A percentile compares a stretch with the other conserved stretches of the same genome.
These are phyloP conservation scores for Alcedo atthis DNA, from an alignment of 2,797 vertebrate genomes.

Conservation along the genomic window DNA sequence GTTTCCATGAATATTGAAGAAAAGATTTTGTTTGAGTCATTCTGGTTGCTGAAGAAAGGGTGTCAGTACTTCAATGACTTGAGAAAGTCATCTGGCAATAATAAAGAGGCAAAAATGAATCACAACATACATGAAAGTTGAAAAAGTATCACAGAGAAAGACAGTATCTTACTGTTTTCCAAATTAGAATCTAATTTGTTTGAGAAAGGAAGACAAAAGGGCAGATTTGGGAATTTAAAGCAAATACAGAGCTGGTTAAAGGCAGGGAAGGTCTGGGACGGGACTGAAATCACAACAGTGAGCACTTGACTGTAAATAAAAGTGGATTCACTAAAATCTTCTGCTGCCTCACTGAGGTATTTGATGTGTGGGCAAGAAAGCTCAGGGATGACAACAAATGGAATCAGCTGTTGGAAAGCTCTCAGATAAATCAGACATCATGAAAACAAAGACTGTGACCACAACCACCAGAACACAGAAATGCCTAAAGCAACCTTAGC, in stretches of 20 bases:
- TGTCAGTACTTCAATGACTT: rapidly evolving
- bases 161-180: background rate
- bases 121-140: background rate
- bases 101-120: background rate
- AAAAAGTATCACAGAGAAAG: background rate
- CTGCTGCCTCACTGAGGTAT: background rate
- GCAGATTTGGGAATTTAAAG: background rate
- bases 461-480: background rate
- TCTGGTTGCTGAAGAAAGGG: background rate
- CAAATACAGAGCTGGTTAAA: background rate
- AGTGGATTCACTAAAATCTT: background rate
- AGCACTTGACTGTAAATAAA: rapidly evolving
- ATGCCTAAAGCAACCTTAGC: background rate
- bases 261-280: background rate
- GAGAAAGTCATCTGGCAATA: background rate
- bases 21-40: background rate
- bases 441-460: background rate
- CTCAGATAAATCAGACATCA: background rate
- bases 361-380: rapidly evolving
- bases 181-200: background rate
- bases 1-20: background rate
- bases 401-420: background rate
- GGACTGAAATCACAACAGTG: background rate
- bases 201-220: background rate
- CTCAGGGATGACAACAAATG: background rate